These are phyloP conservation scores for Mobula birostris DNA, from an alignment of 2,113 vertebrate genomes.

Conservation along the genomic window DNA sequence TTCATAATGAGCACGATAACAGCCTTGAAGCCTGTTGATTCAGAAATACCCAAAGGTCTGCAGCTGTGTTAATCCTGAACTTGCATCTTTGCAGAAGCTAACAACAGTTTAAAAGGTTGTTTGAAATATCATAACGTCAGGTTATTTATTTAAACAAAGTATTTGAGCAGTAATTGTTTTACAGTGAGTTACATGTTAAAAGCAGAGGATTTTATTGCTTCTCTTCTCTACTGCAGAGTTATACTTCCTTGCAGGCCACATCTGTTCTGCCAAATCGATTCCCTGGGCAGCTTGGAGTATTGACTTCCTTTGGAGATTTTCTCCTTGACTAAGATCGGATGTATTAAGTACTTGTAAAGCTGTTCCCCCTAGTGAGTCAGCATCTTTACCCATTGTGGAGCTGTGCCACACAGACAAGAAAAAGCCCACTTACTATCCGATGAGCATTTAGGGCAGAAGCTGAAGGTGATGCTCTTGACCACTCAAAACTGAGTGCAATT, in stretches of 20 bases:
- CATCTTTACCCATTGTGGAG: background rate
- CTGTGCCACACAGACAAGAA: background rate
- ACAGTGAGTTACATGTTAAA: background rate
- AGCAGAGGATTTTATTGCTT: background rate
- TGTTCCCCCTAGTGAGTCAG: background rate
- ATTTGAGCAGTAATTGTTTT: conserved; percentile 23
- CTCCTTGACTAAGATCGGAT: conserved; percentile 6
- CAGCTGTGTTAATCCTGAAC: background rate
- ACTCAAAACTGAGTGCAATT: background rate
- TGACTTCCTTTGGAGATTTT: conserved; percentile 21
- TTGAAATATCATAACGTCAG: background rate
- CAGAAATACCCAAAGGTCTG: background rate
- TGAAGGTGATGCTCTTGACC: background rate
- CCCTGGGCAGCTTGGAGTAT: background rate
- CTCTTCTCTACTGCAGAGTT: background rate
- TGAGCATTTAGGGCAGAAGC: no score
- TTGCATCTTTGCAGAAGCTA: background rate
- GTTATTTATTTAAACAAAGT: conserved; percentile 9
- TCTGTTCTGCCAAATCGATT: background rate
- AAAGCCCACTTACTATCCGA: background rate
- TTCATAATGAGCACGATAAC: no score
- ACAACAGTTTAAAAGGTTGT: background rate
- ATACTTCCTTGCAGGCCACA: background rate
- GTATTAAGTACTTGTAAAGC: conserved; percentile 2
- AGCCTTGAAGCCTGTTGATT: background rate